Evolutionary conservation across 1,140 invertebrate genomes (phyloP).

Genomic region (Diabrotica virgifera): DNA sequence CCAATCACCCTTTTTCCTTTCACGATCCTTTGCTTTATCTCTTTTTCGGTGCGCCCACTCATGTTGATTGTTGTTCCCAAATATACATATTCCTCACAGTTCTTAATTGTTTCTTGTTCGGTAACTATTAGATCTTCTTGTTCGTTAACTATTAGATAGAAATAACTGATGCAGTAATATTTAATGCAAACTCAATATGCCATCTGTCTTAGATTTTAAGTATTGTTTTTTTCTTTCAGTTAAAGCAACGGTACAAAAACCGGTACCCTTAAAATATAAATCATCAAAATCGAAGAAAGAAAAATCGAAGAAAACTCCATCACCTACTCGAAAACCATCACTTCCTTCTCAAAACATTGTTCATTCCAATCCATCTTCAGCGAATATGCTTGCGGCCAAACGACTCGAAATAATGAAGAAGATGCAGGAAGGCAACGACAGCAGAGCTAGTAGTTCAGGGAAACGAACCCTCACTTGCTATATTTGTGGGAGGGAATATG

Average conservation of each 20-base stretch:
- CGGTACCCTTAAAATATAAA: conserved; percentile 53
- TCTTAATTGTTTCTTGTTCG: too few relatives aligned
- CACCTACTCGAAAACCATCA: conserved; percentile 10
- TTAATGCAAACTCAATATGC: too few relatives aligned
- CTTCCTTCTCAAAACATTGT: conserved; percentile 19
- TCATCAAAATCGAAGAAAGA: conserved; percentile 18
- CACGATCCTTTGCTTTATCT: too few relatives aligned
- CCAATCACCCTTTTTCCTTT: too few relatives aligned
- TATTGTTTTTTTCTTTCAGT: conserved; percentile 24
- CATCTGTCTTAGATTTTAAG: too few relatives aligned
- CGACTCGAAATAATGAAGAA: background rate
- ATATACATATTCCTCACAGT: too few relatives aligned
- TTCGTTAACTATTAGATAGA: too few relatives aligned
- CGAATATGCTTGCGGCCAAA: background rate
- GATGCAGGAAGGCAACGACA: conserved; percentile 12
- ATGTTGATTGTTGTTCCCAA: too few relatives aligned
- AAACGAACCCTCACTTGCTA: conserved; percentile 65
- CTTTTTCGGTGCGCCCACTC: too few relatives aligned
- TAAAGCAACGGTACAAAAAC: conserved; percentile 53
- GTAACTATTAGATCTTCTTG: too few relatives aligned
- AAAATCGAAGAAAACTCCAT: background rate
- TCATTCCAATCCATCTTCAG: background rate
- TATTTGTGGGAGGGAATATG: conserved; percentile 75
- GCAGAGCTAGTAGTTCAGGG: conserved; percentile 26
- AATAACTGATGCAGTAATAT: too few relatives aligned